These are phyloP conservation scores for Melanotus villosus DNA, from an alignment of 2,888 invertebrate species.

Conservation along the genomic window DNA sequence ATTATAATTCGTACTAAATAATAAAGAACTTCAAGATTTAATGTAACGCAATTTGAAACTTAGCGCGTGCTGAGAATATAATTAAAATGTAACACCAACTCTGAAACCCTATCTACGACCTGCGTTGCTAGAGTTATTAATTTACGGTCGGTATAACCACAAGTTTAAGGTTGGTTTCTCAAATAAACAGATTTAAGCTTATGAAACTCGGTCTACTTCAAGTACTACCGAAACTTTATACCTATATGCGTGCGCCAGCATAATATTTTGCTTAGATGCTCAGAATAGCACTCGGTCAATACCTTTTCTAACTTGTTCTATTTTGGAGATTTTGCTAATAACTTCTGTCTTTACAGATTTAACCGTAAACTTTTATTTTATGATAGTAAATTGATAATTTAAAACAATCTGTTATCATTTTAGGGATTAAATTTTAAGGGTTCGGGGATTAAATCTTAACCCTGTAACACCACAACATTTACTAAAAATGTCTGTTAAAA, in stretches of 20 bases:
- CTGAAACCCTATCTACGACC: conserved; percentile 45
- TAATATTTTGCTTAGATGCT: conserved; percentile 12
- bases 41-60: conserved; percentile 43
- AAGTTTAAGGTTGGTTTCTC: conserved; percentile 41
- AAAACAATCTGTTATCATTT: too few relatives aligned
- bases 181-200: conserved; percentile 44
- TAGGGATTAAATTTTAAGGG: too few relatives aligned
- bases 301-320: not conserved
- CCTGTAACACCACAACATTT: too few relatives aligned
- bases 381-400: too few relatives aligned
- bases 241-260: conserved; percentile 26
- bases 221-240: conserved; percentile 23
- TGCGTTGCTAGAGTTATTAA: conserved; percentile 45
- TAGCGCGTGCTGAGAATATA: conserved; percentile 47
- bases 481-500: too few relatives aligned
- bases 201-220: conserved; percentile 25
- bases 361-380: too few relatives aligned
- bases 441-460: too few relatives aligned
- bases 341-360: too few relatives aligned
- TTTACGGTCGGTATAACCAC: conserved; percentile 40
- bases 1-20: conserved; percentile 38
- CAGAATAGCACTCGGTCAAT: conserved; percentile 2
- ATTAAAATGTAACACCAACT: conserved; percentile 47
- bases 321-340: too few relatives aligned
- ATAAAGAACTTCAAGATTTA: conserved; percentile 24